These are phyloP conservation scores for Thecocarcelia acutangulata DNA, from an alignment of 2,888 invertebrate genomes.

Conservation along the genomic window DNA sequence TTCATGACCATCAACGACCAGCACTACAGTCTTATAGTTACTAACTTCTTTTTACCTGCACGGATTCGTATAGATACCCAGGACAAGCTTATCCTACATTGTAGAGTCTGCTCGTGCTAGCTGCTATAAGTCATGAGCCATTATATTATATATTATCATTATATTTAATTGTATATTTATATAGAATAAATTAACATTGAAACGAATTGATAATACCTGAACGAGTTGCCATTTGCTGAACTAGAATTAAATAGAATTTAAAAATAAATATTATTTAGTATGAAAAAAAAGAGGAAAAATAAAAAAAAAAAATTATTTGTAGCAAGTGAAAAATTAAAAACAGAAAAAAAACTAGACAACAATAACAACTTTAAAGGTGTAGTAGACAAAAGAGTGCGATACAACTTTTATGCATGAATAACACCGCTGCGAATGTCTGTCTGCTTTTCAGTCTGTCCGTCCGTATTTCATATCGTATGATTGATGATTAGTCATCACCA, in stretches of 20 bases:
- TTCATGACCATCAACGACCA: no score
- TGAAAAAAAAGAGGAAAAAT: slow-evolving; percentile 5
- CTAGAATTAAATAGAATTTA: background rate
- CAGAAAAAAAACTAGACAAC: background rate
- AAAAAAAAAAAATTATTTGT: background rate
- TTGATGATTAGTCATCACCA: slow-evolving; percentile 61
- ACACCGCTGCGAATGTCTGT: slow-evolving; percentile 14
- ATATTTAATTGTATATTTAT: slow-evolving; percentile 55
- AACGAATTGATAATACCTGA: slow-evolving; percentile 64
- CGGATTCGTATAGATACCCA: no score
- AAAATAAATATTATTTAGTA: slow-evolving; percentile 5
- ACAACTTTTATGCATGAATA: slow-evolving; percentile 26
- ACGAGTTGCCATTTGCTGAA: slow-evolving; percentile 44
- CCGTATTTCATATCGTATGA: slow-evolving; percentile 60
- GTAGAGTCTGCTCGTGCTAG: no score
- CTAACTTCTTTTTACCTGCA: no score
- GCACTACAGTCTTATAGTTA: no score
- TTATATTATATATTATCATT: slow-evolving; percentile 44
- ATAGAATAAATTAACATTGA: slow-evolving; percentile 49
- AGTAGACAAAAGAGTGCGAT: slow-evolving; percentile 31
- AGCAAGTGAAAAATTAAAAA: slow-evolving; percentile 8
- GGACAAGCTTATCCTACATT: no score
- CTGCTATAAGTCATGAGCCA: no score
- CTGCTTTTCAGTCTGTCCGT: no score
- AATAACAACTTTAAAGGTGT: slow-evolving; percentile 4